phyloP scores from a whole-genome alignment of 2,888 invertebrate species.

The Entomobrya multifasciata region DNA sequence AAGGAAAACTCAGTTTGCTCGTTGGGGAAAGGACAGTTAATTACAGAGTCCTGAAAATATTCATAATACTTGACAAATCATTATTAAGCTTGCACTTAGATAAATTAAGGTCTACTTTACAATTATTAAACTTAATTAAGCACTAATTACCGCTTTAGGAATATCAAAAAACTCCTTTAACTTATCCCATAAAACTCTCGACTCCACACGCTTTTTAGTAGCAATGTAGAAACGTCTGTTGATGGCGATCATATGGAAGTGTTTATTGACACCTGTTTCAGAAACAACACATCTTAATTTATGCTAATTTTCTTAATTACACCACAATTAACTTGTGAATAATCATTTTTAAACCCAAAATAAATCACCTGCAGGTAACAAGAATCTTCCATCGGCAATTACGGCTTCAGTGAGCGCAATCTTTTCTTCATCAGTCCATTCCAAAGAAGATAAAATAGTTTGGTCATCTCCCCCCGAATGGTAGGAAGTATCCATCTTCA shows the following conservation, averaged over 20 bases:
- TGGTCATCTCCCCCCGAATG: slow-evolving; percentile 23
- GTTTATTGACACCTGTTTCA: slow-evolving; percentile 46
- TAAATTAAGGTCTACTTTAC: background rate
- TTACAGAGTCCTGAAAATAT: slow-evolving; percentile 24
- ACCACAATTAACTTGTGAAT: background rate
- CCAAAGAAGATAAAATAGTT: slow-evolving; percentile 5
- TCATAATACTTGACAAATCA: slow-evolving; percentile 9
- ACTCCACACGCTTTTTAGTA: slow-evolving; percentile 42
- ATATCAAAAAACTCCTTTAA: slow-evolving; percentile 17
- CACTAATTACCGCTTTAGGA: slow-evolving; percentile 21
- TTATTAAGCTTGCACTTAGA: background rate
- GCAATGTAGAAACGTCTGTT: slow-evolving; percentile 17
- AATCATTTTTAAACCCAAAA: too few relatives aligned
- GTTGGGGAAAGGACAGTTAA: slow-evolving; percentile 46
- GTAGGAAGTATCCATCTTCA: too few relatives aligned
- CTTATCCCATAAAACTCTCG: slow-evolving; percentile 54
- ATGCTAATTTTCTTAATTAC: background rate
- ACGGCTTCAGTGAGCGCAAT: slow-evolving; percentile 31
- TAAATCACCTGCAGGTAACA: slow-evolving; percentile 35
- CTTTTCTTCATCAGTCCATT: slow-evolving; percentile 53
- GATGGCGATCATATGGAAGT: slow-evolving; percentile 55
- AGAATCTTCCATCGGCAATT: slow-evolving; percentile 28
- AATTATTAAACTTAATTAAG: too few relatives aligned
- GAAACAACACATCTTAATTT: background rate
- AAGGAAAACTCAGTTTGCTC: slow-evolving; percentile 39